Evolutionary conservation across 2,888 invertebrate species (phyloP), one percentile per base, ranked within the genome.

Genomic region (Agrochola lota): DNA sequence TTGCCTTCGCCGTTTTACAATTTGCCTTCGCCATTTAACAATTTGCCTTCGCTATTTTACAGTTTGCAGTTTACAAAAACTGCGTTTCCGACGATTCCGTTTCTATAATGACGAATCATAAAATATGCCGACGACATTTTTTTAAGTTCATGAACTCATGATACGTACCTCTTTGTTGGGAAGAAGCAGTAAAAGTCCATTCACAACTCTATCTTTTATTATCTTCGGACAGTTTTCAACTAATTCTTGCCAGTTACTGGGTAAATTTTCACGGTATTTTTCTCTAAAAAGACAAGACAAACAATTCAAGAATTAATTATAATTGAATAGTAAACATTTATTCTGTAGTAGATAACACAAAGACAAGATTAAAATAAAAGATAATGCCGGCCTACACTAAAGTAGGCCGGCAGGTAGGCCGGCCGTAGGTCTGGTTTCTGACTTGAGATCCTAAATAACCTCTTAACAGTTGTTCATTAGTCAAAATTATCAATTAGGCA

Each of bases 161-260:
- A 52, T 81, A 91, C 93, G 74, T 90, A 96, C 96, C 94, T 95
- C 94, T 82, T 90, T 94, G 86, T 94, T 94, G 79, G 96, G 93
- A 87, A 96, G 91, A 90, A 97, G 91, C 87, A 97, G 96, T 88
- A 95, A 87, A n/a, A 95, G 93, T 79, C 97, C 95, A 88, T 97
- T 96, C 11, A 95, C 96, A 49, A 97, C 95, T 86, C 95, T 93
- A 85, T 97, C 97, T 78, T 97, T 96, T 67, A 94, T 94, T 78
- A 98, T 97, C 68, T 94, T 95, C 0, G 97, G 96, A 89, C 97
- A 97, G 78, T 96, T 95, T 88, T 97, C 97, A 43, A 98, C 94
- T 69, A 98, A 91, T 74, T 97, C 96, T 89, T 97, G 95, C 98
- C 98, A 98, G 91, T 98, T 97, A 20, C 94, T 95, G 0, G 98